A percentile compares a stretch with the other conserved stretches of the same genome.
These are phyloP conservation scores for Lordiphosa andalusiaca DNA, from an alignment of 2,888 invertebrate species.

Conservation along the genomic window DNA sequence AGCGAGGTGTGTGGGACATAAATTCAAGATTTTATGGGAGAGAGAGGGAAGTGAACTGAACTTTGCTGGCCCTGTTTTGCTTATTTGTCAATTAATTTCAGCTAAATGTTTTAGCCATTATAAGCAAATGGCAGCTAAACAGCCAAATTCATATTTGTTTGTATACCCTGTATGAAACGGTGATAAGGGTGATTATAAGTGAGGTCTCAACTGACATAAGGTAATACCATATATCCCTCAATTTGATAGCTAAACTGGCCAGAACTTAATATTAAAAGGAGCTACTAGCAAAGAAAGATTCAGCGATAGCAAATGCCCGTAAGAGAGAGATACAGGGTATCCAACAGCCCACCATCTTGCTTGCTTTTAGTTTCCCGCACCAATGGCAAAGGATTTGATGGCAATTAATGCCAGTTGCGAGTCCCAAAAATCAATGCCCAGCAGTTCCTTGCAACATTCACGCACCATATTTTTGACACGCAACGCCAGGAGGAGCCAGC, in stretches of 20 bases:
- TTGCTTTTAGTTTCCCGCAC: conserved; percentile 5
- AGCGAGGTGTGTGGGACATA: conserved; percentile 27
- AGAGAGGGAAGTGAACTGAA: conserved; percentile 6
- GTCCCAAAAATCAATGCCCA: conserved; percentile 52
- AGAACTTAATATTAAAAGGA: too few species aligned
- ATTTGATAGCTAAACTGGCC: too few species aligned
- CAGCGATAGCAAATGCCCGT: too few species aligned
- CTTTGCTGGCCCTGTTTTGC: background rate
- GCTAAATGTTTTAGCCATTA: background rate
- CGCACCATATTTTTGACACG: conserved; percentile 9
- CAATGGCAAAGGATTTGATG: conserved; percentile 24
- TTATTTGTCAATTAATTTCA: conserved; percentile 1
- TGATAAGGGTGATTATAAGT: too few species aligned
- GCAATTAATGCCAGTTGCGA: conserved; percentile 35
- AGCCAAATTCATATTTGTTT: conserved; percentile 3
- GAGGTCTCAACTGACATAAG: too few species aligned
- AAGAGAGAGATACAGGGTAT: too few species aligned
- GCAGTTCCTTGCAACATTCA: conserved; percentile 5
- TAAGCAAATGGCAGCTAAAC: conserved; percentile 7
- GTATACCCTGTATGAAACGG: background rate
- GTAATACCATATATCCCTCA: too few species aligned
- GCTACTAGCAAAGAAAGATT: too few species aligned
- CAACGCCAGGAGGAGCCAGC: too few species aligned
- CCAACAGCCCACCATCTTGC: too few species aligned
- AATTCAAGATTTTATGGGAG: conserved; percentile 54